phyloP scores from a whole-genome alignment of 2,888 invertebrate species.

The Anthrax anthrax region DNA sequence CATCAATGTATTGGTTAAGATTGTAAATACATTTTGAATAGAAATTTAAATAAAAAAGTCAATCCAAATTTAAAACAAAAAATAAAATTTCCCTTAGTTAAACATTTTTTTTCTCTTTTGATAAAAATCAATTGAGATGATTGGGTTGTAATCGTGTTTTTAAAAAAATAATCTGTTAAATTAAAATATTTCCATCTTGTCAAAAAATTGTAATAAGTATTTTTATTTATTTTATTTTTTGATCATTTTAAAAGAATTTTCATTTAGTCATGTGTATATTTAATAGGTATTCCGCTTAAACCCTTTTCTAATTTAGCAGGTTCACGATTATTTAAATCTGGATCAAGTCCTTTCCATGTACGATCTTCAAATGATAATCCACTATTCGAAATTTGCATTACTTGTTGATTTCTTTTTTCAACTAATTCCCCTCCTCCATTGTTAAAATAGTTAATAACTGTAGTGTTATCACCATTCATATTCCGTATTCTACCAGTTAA shows the following conservation, averaged over 20 bases:
- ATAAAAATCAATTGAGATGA: no score
- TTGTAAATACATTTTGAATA: slow-evolving; percentile 40
- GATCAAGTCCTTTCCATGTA: slow-evolving; percentile 78
- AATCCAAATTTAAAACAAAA: no score
- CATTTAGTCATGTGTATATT: slow-evolving; percentile 37
- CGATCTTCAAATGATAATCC: slow-evolving; percentile 37
- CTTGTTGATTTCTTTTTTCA: slow-evolving; percentile 20
- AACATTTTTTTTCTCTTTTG: no score
- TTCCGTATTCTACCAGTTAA: slow-evolving; percentile 54
- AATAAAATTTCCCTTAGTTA: no score
- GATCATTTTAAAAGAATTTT: neutral
- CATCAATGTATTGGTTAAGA: slow-evolving; percentile 79
- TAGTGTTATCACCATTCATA: neutral
- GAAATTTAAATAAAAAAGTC: no score
- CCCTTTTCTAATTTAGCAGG: slow-evolving; percentile 56
- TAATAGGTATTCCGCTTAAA: slow-evolving; percentile 58
- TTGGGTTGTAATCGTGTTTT: no score
- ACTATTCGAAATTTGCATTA: slow-evolving; percentile 24
- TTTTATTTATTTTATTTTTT: neutral
- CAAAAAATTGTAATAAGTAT: neutral
- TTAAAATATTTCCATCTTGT: no score
- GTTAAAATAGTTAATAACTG: slow-evolving; percentile 17
- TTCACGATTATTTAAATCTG: slow-evolving; percentile 57
- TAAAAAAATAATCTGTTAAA: no score
- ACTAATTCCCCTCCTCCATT: slow-evolving; percentile 22